phyloP scores from a whole-genome alignment of 2,113 vertebrate species.

The Amphiprion percula region DNA sequence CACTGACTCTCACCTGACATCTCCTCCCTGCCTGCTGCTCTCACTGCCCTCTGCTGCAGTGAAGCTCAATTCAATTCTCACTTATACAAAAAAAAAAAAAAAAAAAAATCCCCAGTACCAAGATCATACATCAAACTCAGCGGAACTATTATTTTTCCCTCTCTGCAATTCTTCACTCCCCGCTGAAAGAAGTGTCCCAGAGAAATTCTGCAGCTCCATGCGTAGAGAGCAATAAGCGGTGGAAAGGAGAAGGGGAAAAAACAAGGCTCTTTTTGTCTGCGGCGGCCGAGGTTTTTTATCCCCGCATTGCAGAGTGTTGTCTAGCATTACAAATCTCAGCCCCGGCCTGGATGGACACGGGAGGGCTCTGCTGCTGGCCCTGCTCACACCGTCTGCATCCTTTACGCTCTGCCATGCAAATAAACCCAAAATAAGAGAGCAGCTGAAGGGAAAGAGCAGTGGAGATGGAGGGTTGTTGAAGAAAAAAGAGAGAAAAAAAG shows the following conservation, averaged over 20 bases:
- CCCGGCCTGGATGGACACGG: conserved; percentile 72
- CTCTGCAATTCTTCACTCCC: conserved; percentile 35
- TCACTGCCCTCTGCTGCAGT: conserved; percentile 27
- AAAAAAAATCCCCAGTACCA: conserved; percentile 31
- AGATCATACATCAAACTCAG: conserved; percentile 42
- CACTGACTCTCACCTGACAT: conserved; percentile 32
- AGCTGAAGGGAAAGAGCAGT: conserved; percentile 47
- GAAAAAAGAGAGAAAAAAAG: no score
- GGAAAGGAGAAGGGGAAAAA: conserved; percentile 40
- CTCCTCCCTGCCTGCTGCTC: conserved; percentile 24
- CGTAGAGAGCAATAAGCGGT: conserved; percentile 57
- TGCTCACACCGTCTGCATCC: conserved; percentile 66
- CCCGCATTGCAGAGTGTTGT: conserved; percentile 77
- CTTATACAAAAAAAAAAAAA: neutral
- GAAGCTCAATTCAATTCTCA: conserved; percentile 24
- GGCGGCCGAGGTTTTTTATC: conserved; percentile 68
- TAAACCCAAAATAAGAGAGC: conserved; percentile 59
- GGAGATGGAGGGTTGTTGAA: conserved; percentile 46
- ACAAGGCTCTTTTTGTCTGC: conserved; percentile 80
- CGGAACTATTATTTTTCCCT: conserved; percentile 28
- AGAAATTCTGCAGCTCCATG: conserved; percentile 56
- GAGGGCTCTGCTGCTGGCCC: conserved; percentile 74
- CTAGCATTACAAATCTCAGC: conserved; percentile 82
- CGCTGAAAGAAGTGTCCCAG: conserved; percentile 28
- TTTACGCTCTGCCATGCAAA: conserved; percentile 75